Evolutionary conservation across 30 jellyfish, hydroid and myxozoan genomes (phyloP).

Genomic region (Clytia hemisphaerica): DNA sequence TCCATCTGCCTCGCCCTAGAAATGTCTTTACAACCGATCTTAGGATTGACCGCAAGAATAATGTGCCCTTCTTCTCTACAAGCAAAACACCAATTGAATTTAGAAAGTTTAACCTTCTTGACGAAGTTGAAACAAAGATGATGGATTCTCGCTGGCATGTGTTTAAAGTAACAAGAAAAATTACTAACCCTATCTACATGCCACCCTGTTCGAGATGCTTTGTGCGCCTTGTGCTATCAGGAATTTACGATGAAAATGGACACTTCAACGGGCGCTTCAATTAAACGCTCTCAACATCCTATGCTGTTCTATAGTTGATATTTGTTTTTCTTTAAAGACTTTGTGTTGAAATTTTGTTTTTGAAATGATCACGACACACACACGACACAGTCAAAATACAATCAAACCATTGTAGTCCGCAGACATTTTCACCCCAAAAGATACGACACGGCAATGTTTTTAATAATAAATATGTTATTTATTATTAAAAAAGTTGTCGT

Average conservation of each 20-base stretch:
- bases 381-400: no score
- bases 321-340: no score
- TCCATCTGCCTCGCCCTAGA: conserved; percentile 56
- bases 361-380: no score
- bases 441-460: no score
- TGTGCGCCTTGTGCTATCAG: neutral
- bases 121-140: conserved; percentile 31
- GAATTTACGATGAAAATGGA: neutral
- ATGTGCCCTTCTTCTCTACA: conserved; percentile 35
- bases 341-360: no score
- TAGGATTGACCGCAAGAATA: neutral
- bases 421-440: no score
- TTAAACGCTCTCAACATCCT: no score
- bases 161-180: no score
- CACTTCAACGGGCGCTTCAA: no score
- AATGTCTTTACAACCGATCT: conserved; percentile 14
- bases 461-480: neutral
- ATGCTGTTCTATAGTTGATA: no score
- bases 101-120: conserved; percentile 6
- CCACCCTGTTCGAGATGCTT: neutral
- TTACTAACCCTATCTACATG: neutral
- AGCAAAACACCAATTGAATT: neutral
- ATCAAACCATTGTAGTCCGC: no score
- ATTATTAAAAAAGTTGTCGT: neutral
- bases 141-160: no score